Evolutionary conservation across 2,888 invertebrate genomes (phyloP), one percentile per base, ranked within the genome.

Genomic region (Rutpela maculata): DNA sequence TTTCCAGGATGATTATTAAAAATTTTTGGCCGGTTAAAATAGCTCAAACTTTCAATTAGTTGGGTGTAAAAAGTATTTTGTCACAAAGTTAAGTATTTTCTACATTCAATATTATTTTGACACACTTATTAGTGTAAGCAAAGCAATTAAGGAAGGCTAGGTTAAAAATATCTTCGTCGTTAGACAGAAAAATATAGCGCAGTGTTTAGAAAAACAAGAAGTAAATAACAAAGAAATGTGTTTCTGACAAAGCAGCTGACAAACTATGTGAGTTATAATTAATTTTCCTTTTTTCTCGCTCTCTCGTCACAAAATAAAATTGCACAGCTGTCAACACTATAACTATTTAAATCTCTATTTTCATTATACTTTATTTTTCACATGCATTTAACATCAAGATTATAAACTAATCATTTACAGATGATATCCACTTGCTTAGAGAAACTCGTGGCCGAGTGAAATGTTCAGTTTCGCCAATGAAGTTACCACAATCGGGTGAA

Each of bases 191-290:
- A 50, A n/a, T 50, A 17, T n/a, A 50, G n/a, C 50, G n/a, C 12
- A n/a, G n/a, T n/a, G 15, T 50, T 50, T n/a, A 50, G n/a, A 50
- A 62, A 62, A 26, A 12, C 9, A 62, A n/a, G 2, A 62, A n/a
- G 4, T 31, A 35, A 26, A 26, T 26, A 62, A 62, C 26, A 62
- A 31, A 62, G 15, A 12, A 12, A 62, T 62, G 62, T 62, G 31
- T 31, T 31, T 62, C 31, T 62, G 22, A 19, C 26, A 15, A 22
- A 26, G 60, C 60, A 19, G n/a, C 62, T 62, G 62, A 31, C 62
- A 31, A 31, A 19, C 12, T 31, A 31, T 31, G n/a, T 62, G 15
- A 10, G 15, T 60, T 15, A 26, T 22, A 22, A 60, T 22, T 60
- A 60, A 15, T 26, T 22, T 15, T 60, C 22, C 17, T 3, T 57